Conservation (phyloP, 2,113 vertebrate species). For the Peucedramus taeniatus region DNA sequence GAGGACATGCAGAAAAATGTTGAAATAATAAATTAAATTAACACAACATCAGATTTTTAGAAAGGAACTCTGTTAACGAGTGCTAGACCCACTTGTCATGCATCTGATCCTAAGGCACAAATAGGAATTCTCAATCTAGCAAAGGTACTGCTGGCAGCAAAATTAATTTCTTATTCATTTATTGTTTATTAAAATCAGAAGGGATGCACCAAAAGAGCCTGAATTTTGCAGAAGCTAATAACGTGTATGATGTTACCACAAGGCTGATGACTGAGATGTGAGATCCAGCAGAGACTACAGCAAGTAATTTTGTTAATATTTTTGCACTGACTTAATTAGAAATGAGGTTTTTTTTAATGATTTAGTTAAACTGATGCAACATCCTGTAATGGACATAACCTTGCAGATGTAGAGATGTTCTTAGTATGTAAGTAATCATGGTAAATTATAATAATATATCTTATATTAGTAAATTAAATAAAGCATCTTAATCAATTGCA, state of each 20-base stretch:
- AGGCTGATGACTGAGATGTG: not conserved
- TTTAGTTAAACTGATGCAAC: slow-evolving; percentile 34
- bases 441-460: not conserved
- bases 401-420: not conserved
- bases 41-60: not conserved
- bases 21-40: not conserved
- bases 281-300: not conserved
- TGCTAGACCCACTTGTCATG: not conserved
- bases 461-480: not conserved
- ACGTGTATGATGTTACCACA: fast-evolving
- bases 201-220: not conserved
- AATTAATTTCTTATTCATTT: not conserved
- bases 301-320: not conserved
- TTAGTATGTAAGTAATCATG: not conserved
- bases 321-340: slow-evolving; percentile 20
- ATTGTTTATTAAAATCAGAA: not conserved
- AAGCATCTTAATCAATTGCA: not conserved
- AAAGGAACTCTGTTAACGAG: not conserved
- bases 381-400: not conserved
- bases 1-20: not conserved
- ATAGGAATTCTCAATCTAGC: not conserved
- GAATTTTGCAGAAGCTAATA: not conserved
- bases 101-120: not conserved
- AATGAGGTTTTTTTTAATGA: not conserved
- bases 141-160: not conserved